Evolutionary conservation across 2,113 vertebrate genomes (phyloP), one percentile per base, ranked within the genome.

Genomic region (Polypterus bichir): DNA sequence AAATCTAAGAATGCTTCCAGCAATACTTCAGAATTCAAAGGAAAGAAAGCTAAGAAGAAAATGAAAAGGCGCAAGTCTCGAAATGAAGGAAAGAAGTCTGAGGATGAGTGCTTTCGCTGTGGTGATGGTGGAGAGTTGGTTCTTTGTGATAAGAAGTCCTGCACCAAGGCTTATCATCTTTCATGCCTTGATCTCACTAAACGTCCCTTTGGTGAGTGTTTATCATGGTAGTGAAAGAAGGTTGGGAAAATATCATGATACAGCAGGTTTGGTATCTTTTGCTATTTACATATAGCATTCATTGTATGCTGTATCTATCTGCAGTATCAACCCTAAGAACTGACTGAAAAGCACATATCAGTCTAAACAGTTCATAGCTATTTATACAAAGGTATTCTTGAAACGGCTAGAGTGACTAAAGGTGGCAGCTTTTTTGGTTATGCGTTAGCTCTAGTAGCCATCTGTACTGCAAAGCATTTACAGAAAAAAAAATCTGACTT

Each of bases 21-120:
- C 54, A 84, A 82, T 4, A 66, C 91, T 5, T 83, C 93, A 2
- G 95, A 98, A 66, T 84, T 91, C 2, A 98, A 97, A 76, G 85
- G 81, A 11, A 99, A 93, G 69, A 84, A 88, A 64, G 49, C 75
- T 72, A 96, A 94, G 86, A 93, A 83, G 66, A 94, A 86, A 65
- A 73, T 72, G 27, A 73, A 81, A 68, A 78, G 79, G 71, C 87
- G 84, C 4, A 73, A 81, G 57, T 64, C 69, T 1, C 81, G 69
- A 51, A 82, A 74, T 0, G 89, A 92, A 11, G 87, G 83, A n/a
- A 89, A 81, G 70, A 87, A 91, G 49, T 95, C 94, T 0, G 95
- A 99, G 62, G 96, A 98, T 2, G 94, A 97, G 65, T 99, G 95
- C 76, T 99, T 98, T 81, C 95, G 96, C 67, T 99, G 96, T 0